Conservation (phyloP, 2,113 vertebrate species). For the Promerops cafer region DNA sequence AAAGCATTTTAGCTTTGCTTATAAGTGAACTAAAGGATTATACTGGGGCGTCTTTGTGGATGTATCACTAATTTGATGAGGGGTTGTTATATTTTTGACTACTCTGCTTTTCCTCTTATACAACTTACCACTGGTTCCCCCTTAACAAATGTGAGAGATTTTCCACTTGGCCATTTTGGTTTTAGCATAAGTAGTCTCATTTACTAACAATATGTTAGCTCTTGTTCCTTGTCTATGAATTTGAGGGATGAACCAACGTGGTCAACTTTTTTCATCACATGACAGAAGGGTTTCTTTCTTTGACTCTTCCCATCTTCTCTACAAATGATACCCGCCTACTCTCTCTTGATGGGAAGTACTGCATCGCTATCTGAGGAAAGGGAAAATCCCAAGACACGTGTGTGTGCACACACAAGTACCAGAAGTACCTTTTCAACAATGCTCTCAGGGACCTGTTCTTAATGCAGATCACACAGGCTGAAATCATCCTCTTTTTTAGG, state of each 20-base stretch:
- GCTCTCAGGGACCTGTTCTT: not conserved
- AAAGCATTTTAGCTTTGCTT: not conserved
- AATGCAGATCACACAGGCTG: conserved; percentile 24
- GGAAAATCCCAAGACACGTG: not conserved
- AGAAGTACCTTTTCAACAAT: not conserved
- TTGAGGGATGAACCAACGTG: fast-evolving
- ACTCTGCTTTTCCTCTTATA: not conserved
- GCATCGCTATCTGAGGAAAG: not conserved
- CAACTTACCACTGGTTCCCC: not conserved
- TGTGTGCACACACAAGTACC: not conserved
- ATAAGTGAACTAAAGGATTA: not conserved
- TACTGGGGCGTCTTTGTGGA: not conserved
- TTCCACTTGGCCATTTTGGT: not conserved
- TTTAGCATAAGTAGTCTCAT: not conserved
- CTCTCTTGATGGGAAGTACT: not conserved
- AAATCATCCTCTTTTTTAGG: conserved; percentile 18
- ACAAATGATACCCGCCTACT: not conserved
- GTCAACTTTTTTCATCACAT: not conserved
- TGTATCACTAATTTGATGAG: not conserved
- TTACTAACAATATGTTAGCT: not conserved
- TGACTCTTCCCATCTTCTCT: not conserved
- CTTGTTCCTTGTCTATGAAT: not conserved
- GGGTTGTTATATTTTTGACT: not conserved
- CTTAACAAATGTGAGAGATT: not conserved
- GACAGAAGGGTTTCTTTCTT: not conserved